Conservation (phyloP, 2,888 invertebrate genomes). For the Shargacucullia verbasci region DNA sequence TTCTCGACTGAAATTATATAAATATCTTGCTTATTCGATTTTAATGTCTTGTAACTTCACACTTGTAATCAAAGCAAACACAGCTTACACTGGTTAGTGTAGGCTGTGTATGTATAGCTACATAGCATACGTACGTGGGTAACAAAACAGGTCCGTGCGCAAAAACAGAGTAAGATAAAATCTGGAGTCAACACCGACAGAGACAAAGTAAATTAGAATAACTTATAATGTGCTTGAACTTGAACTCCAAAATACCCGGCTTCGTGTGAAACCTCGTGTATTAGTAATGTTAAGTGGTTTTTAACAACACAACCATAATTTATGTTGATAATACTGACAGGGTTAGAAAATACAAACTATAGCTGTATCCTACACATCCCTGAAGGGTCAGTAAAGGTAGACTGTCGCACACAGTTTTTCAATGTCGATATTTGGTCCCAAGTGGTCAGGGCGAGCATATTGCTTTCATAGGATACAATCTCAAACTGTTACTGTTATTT, state of each 20-base stretch:
- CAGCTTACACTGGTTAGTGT: background rate
- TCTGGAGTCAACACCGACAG: constrained; percentile 42
- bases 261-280: constrained; percentile 46
- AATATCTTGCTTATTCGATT: too few relatives aligned
- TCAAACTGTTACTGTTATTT: background rate
- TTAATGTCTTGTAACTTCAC: too few relatives aligned
- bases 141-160: constrained; percentile 41
- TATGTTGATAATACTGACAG: too few relatives aligned
- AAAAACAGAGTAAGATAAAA: constrained; percentile 50
- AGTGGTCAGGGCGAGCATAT: constrained; percentile 31
- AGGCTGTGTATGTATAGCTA: too few relatives aligned
- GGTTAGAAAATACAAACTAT: too few relatives aligned
- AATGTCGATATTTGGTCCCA: constrained; percentile 26
- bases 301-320: too few relatives aligned
- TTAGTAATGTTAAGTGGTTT: background rate
- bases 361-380: background rate
- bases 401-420: constrained; percentile 8
- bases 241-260: constrained; percentile 35
- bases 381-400: constrained; percentile 23
- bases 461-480: constrained; percentile 24
- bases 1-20: too few relatives aligned
- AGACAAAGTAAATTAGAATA: constrained; percentile 56
- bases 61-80: background rate
- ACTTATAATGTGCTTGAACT: constrained; percentile 43
- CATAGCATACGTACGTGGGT: constrained; percentile 18